Conservation (phyloP, 2,888 invertebrate species). For the Plagodis pulveraria region DNA sequence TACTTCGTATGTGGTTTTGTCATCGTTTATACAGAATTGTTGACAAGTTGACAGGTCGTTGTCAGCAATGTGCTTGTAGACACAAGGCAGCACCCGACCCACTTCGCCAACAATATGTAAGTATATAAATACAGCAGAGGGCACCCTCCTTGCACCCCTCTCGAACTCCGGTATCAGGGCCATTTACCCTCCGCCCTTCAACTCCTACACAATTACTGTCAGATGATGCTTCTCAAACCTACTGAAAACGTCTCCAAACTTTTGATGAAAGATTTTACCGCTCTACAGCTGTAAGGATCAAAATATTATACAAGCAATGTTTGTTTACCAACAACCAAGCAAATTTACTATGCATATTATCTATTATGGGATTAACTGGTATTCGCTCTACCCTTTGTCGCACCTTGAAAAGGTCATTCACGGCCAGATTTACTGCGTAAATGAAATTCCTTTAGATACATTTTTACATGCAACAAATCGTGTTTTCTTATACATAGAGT, state of each 20-base stretch:
- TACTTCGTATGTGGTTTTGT: no score
- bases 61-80: constrained; percentile 34
- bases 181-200: constrained; percentile 56
- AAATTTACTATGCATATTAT: constrained; percentile 22
- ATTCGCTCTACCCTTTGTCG: constrained; percentile 9
- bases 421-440: constrained; percentile 7
- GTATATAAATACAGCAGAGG: constrained; percentile 4
- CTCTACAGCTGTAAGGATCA: constrained; percentile 26
- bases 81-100: constrained; percentile 18
- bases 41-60: constrained; percentile 36
- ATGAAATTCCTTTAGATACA: background rate
- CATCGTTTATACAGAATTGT: constrained; percentile 1
- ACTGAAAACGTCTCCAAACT: constrained; percentile 42
- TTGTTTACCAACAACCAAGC: constrained; percentile 26
- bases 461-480: no score
- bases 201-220: constrained; percentile 53
- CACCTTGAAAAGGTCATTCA: constrained; percentile 16
- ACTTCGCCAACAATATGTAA: constrained; percentile 4
- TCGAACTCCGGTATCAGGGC: constrained; percentile 43
- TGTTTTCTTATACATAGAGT: no score
- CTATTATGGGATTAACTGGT: constrained; percentile 5
- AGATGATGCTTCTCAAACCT: constrained; percentile 42
- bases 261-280: constrained; percentile 42
- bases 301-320: constrained; percentile 24
- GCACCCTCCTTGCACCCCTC: constrained; percentile 12